Base-by-base conservation (phyloP, 2,113 vertebrate species). In the Entelurus aequoreus region DNA sequence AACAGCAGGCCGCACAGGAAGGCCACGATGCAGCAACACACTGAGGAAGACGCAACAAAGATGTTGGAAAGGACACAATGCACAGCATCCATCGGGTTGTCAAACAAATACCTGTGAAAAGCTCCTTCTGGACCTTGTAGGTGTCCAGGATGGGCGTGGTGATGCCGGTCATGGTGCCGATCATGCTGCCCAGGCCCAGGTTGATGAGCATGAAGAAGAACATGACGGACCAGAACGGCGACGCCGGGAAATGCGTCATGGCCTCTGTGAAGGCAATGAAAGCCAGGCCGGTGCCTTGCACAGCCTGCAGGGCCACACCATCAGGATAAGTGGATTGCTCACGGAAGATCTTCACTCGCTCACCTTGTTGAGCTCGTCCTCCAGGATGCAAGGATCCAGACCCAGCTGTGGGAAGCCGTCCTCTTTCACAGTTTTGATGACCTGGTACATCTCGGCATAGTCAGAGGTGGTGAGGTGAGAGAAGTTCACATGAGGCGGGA, bases 141-240 rank as follows among this genome's bases (percentile, higher is more conserved):
- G 94, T 85, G 64, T 99, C 97, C 0, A 97, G 94, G 83, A 99
- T 90, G 15, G 97, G 96, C 0, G 97, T 98, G 62, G 94, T 97
- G 89, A 99, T 98, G 76, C 97, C 97, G 0, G 95, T 95, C 97
- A 99, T 99, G 80, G 96, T 99, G 62, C 97, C 97, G 0, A 99
- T 98, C 97, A 99, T 99, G 85, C 96, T 98, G 35, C 97, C 96
- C 87, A 99, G 75, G 4, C 97, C 97, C 68, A 99, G 90, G 84
- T 98, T 99, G 76, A 99, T 98, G 67, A 99, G 91, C 97, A 99
- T 99, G 88, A 99, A 87, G 92, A 99, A 99, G 90, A 99, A 99
- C 95, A 99, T 94, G 78, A 98, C 94, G 0, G 97, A 99, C 97
- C 97, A 99, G 80, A 99, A 94, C 0, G 97, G 97, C 1, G 97